phyloP scores from a whole-genome alignment of 2,888 invertebrate genomes.

The Folsomia manolachei region DNA sequence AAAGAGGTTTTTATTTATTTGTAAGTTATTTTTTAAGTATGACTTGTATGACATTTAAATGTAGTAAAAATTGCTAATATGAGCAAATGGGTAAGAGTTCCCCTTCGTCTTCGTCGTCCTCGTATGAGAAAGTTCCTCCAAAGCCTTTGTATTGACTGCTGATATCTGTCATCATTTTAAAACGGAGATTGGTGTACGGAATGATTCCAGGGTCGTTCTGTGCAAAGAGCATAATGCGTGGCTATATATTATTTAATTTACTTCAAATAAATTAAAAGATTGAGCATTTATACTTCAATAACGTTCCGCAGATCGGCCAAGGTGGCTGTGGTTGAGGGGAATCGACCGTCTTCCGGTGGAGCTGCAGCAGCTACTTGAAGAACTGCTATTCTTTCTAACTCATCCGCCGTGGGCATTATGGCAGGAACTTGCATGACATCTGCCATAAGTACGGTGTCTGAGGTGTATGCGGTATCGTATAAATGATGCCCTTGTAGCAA shows the following conservation, averaged over 20 bases:
- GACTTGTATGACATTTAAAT: no score
- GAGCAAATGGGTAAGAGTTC: constrained; percentile 4
- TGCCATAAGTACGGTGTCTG: constrained; percentile 36
- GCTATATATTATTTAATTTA: not conserved
- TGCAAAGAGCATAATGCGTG: not conserved
- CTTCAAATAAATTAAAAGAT: not conserved
- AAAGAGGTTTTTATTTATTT: not conserved
- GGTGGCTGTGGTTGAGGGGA: constrained; percentile 29
- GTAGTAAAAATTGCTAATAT: no score
- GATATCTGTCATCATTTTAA: constrained; percentile 18
- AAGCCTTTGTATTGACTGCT: constrained; percentile 20
- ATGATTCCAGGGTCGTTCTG: constrained; percentile 24
- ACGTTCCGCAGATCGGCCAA: constrained; percentile 35
- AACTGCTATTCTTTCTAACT: constrained; percentile 40
- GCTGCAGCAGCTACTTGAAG: constrained; percentile 34
- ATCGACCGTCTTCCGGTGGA: constrained; percentile 25
- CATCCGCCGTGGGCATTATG: constrained; percentile 33
- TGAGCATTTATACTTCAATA: constrained; percentile 23
- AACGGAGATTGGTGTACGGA: constrained; percentile 3
- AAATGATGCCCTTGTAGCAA: constrained; percentile 36
- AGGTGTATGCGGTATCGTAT: constrained; percentile 31
- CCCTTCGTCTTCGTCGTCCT: not conserved
- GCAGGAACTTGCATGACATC: constrained; percentile 44
- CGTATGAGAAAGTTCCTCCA: constrained; percentile 13
- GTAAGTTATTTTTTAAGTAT: not conserved